phyloP scores from a whole-genome alignment of 2,797 vertebrate genomes.

The Sebastolobus altivelis region DNA sequence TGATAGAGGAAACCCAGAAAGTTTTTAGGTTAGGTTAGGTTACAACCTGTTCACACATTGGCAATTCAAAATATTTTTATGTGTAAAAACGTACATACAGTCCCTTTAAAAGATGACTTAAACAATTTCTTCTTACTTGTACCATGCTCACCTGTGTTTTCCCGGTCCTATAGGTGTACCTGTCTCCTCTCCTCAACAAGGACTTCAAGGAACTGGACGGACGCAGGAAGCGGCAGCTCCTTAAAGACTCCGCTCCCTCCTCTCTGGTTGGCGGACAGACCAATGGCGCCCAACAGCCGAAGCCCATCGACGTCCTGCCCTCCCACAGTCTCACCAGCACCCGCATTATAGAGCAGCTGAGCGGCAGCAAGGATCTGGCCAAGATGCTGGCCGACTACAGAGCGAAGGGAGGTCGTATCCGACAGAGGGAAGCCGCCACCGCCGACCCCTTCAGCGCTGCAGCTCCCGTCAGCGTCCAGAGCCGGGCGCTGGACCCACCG shows the following conservation, averaged over 20 bases:
- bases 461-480: slow-evolving; percentile 41
- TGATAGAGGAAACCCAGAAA: too few relatives aligned
- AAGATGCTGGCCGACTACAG: slow-evolving; percentile 96
- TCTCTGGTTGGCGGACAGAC: slow-evolving; percentile 70
- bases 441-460: slow-evolving; percentile 85
- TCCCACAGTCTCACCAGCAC: slow-evolving; percentile 91
- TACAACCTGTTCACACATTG: too few relatives aligned
- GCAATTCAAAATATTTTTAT: too few relatives aligned
- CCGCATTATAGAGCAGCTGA: slow-evolving; percentile 90
- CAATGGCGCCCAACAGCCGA: slow-evolving; percentile 83
- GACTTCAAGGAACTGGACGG: slow-evolving; percentile 93
- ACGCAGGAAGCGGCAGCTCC: slow-evolving; percentile 92
- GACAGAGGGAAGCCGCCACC: slow-evolving; percentile 78
- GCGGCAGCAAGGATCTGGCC: slow-evolving; percentile 88
- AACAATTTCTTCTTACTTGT: not conserved
- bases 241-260: slow-evolving; percentile 89
- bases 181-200: slow-evolving; percentile 95
- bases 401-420: slow-evolving; percentile 94
- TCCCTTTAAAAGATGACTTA: too few relatives aligned
- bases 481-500: slow-evolving; percentile 64
- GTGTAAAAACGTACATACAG: too few relatives aligned
- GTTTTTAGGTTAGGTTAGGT: too few relatives aligned
- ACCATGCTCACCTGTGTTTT: not conserved
- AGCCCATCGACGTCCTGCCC: slow-evolving; percentile 88
- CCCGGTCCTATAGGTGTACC: slow-evolving; percentile 86